These are phyloP conservation scores for Metellina segmentata DNA, from an alignment of 2,888 invertebrate species.

Conservation along the genomic window DNA sequence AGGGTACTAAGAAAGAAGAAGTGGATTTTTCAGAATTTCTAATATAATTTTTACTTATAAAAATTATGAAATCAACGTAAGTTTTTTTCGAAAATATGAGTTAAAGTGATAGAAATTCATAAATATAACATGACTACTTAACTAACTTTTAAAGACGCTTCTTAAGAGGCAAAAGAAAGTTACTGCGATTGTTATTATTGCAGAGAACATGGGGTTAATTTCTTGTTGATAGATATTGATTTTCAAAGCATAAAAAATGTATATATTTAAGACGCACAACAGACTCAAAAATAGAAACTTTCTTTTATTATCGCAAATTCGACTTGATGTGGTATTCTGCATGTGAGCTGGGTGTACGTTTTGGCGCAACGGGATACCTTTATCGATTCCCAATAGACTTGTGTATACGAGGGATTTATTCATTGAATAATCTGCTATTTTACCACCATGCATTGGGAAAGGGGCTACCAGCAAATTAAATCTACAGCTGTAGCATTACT, in stretches of 20 bases:
- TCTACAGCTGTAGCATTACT: not conserved
- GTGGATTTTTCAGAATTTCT: too few relatives aligned
- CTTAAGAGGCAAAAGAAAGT: too few relatives aligned
- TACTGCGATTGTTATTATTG: too few relatives aligned
- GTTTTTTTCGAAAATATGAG: too few relatives aligned
- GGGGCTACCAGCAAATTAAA: slow-evolving; percentile 20
- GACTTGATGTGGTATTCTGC: not conserved
- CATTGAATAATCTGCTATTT: slow-evolving; percentile 8
- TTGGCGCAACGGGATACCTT: not conserved
- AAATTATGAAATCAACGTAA: too few relatives aligned
- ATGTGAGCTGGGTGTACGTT: not conserved
- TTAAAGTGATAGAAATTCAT: too few relatives aligned
- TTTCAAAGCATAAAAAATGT: not conserved
- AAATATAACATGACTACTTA: too few relatives aligned
- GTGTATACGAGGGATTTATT: not conserved
- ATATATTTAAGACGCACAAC: slow-evolving; percentile 9
- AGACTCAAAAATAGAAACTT: not conserved
- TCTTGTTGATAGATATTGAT: not conserved
- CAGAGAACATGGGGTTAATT: too few relatives aligned
- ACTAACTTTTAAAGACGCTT: too few relatives aligned
- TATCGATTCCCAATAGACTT: slow-evolving; percentile 45
- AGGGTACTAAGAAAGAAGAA: too few relatives aligned
- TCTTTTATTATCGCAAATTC: not conserved
- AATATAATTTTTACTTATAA: too few relatives aligned
- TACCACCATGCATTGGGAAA: not conserved